Conservation (phyloP, 2,113 vertebrate genomes). For the Talpa occidentalis region DNA sequence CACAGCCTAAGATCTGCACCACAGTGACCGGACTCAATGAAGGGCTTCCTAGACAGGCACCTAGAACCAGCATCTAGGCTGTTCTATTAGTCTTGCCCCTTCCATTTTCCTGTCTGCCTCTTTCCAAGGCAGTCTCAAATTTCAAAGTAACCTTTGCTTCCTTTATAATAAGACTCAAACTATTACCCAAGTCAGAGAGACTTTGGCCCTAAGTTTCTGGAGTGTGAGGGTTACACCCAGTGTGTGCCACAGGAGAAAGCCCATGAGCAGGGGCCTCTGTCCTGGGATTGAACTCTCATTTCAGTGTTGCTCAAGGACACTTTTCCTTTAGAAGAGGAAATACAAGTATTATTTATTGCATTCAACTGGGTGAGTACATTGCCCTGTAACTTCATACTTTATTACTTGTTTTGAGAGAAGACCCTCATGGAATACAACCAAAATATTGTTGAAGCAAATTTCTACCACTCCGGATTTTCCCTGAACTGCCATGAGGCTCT, state of each 20-base stretch:
- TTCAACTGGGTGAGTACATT: constrained; percentile 13
- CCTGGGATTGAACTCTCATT: background rate
- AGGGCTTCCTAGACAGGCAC: background rate
- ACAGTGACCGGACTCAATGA: background rate
- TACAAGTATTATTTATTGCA: constrained; percentile 48
- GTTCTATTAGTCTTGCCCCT: background rate
- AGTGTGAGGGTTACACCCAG: background rate
- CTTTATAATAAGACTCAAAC: constrained; percentile 10
- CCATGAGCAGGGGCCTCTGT: background rate
- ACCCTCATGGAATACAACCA: background rate
- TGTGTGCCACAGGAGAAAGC: background rate
- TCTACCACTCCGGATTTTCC: background rate
- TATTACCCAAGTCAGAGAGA: constrained; percentile 6
- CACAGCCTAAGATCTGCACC: background rate
- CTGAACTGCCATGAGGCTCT: background rate
- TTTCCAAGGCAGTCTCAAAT: constrained; percentile 12
- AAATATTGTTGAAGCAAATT: constrained; percentile 49
- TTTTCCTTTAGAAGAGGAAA: constrained; percentile 26
- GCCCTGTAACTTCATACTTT: constrained; percentile 16
- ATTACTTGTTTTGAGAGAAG: constrained; percentile 38
- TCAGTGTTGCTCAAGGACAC: background rate
- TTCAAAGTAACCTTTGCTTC: constrained; percentile 29
- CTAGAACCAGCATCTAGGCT: background rate
- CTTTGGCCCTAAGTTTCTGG: background rate
- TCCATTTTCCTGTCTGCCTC: background rate